Evolutionary conservation across 2,113 vertebrate species (phyloP).

Genomic region (Tenebrosternarchus preto): DNA sequence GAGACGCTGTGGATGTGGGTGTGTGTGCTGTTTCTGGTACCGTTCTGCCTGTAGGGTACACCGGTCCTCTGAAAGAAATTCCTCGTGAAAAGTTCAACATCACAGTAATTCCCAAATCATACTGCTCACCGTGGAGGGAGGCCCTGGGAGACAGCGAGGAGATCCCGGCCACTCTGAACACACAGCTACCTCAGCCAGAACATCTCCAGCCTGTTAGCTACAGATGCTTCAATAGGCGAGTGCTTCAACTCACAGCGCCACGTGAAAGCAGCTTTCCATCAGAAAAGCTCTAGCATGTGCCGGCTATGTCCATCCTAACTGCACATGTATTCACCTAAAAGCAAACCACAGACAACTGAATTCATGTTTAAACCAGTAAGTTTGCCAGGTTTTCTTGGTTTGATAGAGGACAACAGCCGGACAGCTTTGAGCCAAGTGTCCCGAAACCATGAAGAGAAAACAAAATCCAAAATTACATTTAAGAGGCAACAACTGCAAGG

Average conservation of each 20-base stretch:
- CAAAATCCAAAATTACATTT: neutral
- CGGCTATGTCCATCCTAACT: neutral
- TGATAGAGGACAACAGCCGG: neutral
- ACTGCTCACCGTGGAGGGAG: slow-evolving; percentile 86
- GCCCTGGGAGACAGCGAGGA: slow-evolving; percentile 68
- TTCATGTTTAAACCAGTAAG: neutral
- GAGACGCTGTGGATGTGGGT: neutral
- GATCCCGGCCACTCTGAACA: slow-evolving; percentile 34
- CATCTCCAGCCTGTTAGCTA: slow-evolving; percentile 65
- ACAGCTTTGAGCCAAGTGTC: neutral
- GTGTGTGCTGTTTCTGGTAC: neutral
- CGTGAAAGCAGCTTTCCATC: neutral
- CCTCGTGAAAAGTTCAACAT: slow-evolving; percentile 91
- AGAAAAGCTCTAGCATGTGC: neutral
- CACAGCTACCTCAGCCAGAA: slow-evolving; percentile 59
- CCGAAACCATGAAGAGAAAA: neutral
- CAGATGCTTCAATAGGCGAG: slow-evolving; percentile 92
- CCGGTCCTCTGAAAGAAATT: slow-evolving; percentile 81
- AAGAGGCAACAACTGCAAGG: neutral
- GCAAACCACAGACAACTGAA: neutral
- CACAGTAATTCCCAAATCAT: slow-evolving; percentile 89
- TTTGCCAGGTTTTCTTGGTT: neutral
- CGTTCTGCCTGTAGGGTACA: slow-evolving; percentile 77
- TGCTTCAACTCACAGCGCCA: neutral
- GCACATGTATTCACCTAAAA: neutral